Base-by-base conservation (phyloP, 2,113 vertebrate species). In the Pagrus major region DNA sequence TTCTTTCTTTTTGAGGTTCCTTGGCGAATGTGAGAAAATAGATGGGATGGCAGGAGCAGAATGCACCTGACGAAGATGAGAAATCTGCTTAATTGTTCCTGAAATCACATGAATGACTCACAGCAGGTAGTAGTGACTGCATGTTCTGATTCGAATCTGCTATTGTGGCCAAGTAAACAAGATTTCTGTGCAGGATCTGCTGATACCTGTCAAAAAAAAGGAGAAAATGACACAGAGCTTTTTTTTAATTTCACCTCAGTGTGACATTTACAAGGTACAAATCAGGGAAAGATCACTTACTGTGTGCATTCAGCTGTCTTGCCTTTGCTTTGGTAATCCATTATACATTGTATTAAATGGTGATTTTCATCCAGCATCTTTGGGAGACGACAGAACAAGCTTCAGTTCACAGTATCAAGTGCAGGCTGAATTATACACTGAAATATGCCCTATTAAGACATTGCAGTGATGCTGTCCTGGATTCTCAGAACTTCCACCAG, bases 101-200 rank as follows among this genome's bases (percentile, higher is more conserved):
- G 46, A 44, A 54, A 75, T 59, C n/a, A 80, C 10, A 44, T 16
- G 21, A 21, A 15, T 55, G 33, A 96, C 96, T 97, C 94, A 98
- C 97, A 10, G 97, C 97, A 33, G 98, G 98, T 58, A 99, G 95
- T 89, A 98, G 88, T 2, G 97, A 98, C 95, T 99, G 97, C 96
- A 99, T 97, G 92, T 99, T 99, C 95, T 99, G 97, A 93, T 98
- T 99, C 51, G 97, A 98, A 87, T 99, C 97, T n/a, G 98, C 98
- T 90, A 98, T 98, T 27, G 98, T 99, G 77, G 97, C 97, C 94
- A 99, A 92, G 86, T 98, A 99, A 78, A 99, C 98, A 84, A 99
- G 93, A 88, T 99, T 99, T 95, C 97, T 96, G 96, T 99, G 97
- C 92, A 99, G 94, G 90, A 99, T 96, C 94, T 99, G 97, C 94